Evolutionary conservation across 2,888 invertebrate species (phyloP).

Genomic region (Sarcophaga caerulescens): DNA sequence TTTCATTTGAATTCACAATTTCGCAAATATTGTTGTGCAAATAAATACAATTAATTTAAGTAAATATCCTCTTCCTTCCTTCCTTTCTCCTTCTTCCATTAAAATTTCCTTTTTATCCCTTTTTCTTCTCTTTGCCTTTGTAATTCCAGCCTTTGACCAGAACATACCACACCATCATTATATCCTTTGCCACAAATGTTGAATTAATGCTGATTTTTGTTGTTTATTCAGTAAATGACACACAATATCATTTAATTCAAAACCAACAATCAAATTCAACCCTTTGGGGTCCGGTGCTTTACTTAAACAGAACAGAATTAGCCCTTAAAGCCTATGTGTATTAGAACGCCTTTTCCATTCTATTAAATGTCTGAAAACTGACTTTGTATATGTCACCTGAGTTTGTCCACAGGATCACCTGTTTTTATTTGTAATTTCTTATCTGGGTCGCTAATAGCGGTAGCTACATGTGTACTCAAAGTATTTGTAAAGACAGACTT

Average conservation of each 20-base stretch:
- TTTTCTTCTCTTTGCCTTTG: neutral
- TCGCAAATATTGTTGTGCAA: constrained; percentile 66
- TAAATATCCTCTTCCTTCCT: constrained; percentile 63
- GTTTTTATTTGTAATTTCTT: no score
- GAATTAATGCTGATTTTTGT: constrained; percentile 47
- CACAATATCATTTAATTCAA: constrained; percentile 66
- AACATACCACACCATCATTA: constrained; percentile 10
- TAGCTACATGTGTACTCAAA: no score
- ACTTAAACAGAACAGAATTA: neutral
- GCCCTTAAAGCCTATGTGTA: no score
- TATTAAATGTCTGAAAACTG: no score
- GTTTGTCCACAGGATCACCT: no score
- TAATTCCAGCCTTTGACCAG: neutral
- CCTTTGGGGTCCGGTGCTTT: constrained; percentile 18
- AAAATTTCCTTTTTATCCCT: neutral
- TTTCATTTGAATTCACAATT: constrained; percentile 63
- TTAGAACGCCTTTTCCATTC: no score
- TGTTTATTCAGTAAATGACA: constrained; percentile 66
- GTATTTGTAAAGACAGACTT: no score
- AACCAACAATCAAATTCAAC: constrained; percentile 54
- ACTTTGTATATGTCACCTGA: no score
- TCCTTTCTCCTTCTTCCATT: neutral
- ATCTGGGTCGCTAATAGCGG: no score
- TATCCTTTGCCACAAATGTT: constrained; percentile 62
- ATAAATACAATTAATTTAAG: constrained; percentile 71